Conservation (phyloP, 1,140 invertebrate species). For the Cepaea nemoralis region DNA sequence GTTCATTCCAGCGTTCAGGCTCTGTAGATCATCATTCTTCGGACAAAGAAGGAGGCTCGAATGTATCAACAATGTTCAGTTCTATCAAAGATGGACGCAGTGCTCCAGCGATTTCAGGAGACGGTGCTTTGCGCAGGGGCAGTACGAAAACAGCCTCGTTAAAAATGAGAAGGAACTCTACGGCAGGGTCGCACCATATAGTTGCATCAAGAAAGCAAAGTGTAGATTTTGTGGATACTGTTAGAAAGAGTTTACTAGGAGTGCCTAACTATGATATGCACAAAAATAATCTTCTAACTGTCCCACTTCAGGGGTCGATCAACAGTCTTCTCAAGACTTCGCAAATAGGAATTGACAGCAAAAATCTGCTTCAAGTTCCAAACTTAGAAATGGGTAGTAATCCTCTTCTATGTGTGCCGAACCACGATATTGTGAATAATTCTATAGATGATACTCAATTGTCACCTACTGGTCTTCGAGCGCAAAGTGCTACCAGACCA, state of each 20-base stretch:
- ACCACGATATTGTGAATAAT: neutral
- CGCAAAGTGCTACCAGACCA: conserved; percentile 22
- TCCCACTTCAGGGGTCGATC: neutral
- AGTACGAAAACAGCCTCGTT: neutral
- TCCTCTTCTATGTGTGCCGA: neutral
- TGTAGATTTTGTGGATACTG: conserved; percentile 17
- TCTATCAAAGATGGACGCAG: conserved; percentile 32
- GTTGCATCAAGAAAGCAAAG: neutral
- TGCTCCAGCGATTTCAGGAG: conserved; percentile 23
- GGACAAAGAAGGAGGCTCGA: neutral
- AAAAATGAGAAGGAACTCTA: conserved; percentile 12
- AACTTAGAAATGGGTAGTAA: conserved; percentile 13
- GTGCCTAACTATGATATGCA: neutral
- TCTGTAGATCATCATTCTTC: conserved; percentile 39
- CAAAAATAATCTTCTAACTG: conserved; percentile 18
- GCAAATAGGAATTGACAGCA: neutral
- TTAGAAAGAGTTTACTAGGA: neutral
- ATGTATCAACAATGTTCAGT: neutral
- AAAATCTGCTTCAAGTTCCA: neutral
- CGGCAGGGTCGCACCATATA: neutral
- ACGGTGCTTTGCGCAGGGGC: neutral
- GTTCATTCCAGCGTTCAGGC: conserved; percentile 39
- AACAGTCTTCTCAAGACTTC: conserved; percentile 16
- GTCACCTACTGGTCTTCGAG: neutral
- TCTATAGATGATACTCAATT: neutral